A percentile compares a stretch with the other conserved stretches of the same genome.
Conservation (phyloP, 2,888 invertebrate genomes). For the Crepidodera aurea region DNA sequence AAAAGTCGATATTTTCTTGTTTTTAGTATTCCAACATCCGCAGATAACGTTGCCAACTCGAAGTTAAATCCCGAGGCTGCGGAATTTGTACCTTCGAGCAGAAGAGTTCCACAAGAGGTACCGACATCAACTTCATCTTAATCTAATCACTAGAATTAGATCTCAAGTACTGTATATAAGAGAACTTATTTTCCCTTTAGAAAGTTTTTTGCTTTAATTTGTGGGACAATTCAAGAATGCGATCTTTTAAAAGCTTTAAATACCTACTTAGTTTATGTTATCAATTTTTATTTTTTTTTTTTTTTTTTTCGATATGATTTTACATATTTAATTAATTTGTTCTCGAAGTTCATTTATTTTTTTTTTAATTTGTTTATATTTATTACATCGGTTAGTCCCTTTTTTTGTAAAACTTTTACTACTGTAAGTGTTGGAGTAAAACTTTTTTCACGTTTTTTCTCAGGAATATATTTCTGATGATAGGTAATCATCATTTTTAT, state of each 20-base stretch:
- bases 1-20: background rate
- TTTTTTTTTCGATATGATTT: background rate
- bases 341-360: background rate
- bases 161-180: constrained; percentile 45
- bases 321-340: constrained; percentile 2
- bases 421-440: background rate
- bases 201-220: constrained; percentile 27
- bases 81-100: constrained; percentile 75
- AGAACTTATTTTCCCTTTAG: constrained; percentile 38
- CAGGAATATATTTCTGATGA: background rate
- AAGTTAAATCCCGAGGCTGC: constrained; percentile 85
- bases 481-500: no score
- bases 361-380: background rate
- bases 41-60: constrained; percentile 67
- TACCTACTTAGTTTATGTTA: constrained; percentile 21
- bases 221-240: constrained; percentile 30
- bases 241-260: constrained; percentile 15
- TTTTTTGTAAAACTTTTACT: background rate
- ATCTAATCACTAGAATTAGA: constrained; percentile 38
- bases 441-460: background rate
- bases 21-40: constrained; percentile 33
- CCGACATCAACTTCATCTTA: constrained; percentile 42
- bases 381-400: background rate
- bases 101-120: constrained; percentile 40
- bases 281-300: constrained; percentile 24